Percentiles rank a stretch among this genome's conserved stretches.
These are phyloP conservation scores for Nemopilema nomurai DNA, from an alignment of 30 jellyfish, hydroid and myxozoan species.

Conservation along the genomic window DNA sequence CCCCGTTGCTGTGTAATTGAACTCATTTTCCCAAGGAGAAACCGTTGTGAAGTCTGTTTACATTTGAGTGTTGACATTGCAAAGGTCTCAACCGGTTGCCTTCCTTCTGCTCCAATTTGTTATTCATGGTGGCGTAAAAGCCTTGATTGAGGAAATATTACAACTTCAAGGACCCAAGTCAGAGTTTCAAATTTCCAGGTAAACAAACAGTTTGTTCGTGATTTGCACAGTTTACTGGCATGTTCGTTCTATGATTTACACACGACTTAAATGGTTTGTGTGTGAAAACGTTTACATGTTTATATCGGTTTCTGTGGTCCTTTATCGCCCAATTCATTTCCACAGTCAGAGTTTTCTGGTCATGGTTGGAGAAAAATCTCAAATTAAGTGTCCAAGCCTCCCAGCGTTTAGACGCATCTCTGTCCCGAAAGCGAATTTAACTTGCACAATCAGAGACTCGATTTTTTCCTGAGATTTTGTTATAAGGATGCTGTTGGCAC, in stretches of 20 bases:
- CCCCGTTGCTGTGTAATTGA: neutral
- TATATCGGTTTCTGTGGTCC: neutral
- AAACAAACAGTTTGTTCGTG: neutral
- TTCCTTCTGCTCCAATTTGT: neutral
- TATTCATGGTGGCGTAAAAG: constrained; percentile 1
- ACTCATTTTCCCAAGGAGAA: constrained; percentile 1
- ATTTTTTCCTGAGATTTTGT: too few relatives aligned
- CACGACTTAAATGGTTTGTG: too few relatives aligned
- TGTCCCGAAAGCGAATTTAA: too few relatives aligned
- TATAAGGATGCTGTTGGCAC: too few relatives aligned
- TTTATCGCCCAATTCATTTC: too few relatives aligned
- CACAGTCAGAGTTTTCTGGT: too few relatives aligned
- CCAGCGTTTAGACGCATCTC: too few relatives aligned
- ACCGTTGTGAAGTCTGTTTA: constrained; percentile 46
- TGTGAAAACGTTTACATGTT: too few relatives aligned
- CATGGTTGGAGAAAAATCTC: too few relatives aligned
- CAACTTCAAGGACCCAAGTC: neutral
- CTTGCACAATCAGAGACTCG: too few relatives aligned
- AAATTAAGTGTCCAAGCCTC: too few relatives aligned
- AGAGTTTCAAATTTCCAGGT: neutral
- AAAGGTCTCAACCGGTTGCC: constrained; percentile 30
- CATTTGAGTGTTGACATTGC: constrained; percentile 45
- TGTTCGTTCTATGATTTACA: too few relatives aligned
- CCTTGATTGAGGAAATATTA: neutral
- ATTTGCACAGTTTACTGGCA: neutral